These are phyloP conservation scores for Metopia argyrocephala DNA, from an alignment of 2,888 invertebrate genomes.

Conservation along the genomic window DNA sequence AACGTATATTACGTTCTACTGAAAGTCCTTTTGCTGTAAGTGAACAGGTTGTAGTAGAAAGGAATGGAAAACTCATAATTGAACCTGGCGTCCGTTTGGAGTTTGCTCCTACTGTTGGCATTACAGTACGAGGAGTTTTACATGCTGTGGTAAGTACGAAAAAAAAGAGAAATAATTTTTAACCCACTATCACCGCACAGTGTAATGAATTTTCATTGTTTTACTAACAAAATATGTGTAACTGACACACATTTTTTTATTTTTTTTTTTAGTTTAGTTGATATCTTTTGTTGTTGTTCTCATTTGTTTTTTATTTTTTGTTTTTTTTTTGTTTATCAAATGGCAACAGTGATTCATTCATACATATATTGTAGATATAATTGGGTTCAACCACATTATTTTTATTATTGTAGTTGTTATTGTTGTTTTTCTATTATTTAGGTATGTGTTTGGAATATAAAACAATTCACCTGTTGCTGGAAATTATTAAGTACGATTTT, in stretches of 20 bases:
- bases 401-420: neutral
- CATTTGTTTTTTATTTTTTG: slow-evolving; percentile 11
- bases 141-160: slow-evolving; percentile 93
- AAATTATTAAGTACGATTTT: neutral
- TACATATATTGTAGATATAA: neutral
- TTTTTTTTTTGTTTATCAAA: slow-evolving; percentile 9
- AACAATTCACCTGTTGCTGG: slow-evolving; percentile 55
- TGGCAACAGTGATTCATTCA: slow-evolving; percentile 49
- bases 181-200: too few species aligned
- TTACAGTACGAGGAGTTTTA: slow-evolving; percentile 93
- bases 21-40: slow-evolving; percentile 88
- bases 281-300: slow-evolving; percentile 14
- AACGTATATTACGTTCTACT: slow-evolving; percentile 74
- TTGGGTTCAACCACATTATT: slow-evolving; percentile 10
- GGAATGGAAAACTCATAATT: slow-evolving; percentile 88
- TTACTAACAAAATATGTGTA: slow-evolving; percentile 32
- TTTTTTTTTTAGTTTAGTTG: slow-evolving; percentile 17
- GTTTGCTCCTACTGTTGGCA: slow-evolving; percentile 94
- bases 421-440: neutral
- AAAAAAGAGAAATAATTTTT: too few species aligned
- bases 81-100: slow-evolving; percentile 94
- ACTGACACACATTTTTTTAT: slow-evolving; percentile 50
- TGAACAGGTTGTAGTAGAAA: slow-evolving; percentile 89
- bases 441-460: neutral
- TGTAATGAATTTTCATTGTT: too few species aligned